Evolutionary conservation across 2,113 vertebrate species (phyloP), one percentile per base, ranked within the genome.

Genomic region (Odontophorus gujanensis): DNA sequence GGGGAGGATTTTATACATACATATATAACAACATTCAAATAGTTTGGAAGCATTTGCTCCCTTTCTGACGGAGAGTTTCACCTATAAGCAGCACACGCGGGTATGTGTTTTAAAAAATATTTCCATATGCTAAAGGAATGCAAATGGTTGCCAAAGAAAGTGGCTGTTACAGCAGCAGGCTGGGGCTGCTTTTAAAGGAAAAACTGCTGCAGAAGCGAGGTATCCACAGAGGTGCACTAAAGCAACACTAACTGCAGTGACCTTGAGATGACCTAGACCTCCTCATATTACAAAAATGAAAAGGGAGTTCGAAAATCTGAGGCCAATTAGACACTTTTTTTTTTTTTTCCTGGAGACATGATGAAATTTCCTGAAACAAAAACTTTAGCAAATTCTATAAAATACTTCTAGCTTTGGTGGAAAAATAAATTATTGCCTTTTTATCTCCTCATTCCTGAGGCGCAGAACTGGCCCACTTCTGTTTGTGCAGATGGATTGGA

Each of bases 301-400:
- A 97, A 96, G 89, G 85, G 96, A 97, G 92, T 79, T 95, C 95
- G 96, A 97, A 97, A 98, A 97, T 84, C 97, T 97, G 97, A 97
- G 96, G 97, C 97, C 96, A 98, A 97, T 98, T 98, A 98, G 91
- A 57, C 0, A 3, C 78, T 80, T 87, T 74, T 95, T 85, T 66
- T 96, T 20, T 72, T 95, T 81, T 87, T 74, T 95, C 97, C 94
- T 96, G 97, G 98, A 98, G 98, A 98, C 97, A 98, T 98, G 98
- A 98, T 98, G 98, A 98, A 97, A 98, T 98, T 98, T 98, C 98
- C 97, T 98, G 98, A 98, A 98, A 98, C 96, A 97, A 98, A 98
- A 97, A 98, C 97, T 95, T 76, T 89, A 96, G 96, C 93, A 97
- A 97, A 94, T 96, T 97, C 98, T 97, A 96, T 97, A 98, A 98